These are phyloP conservation scores for Ametastegia equiseti DNA, from an alignment of 2,888 invertebrate genomes.

Conservation along the genomic window DNA sequence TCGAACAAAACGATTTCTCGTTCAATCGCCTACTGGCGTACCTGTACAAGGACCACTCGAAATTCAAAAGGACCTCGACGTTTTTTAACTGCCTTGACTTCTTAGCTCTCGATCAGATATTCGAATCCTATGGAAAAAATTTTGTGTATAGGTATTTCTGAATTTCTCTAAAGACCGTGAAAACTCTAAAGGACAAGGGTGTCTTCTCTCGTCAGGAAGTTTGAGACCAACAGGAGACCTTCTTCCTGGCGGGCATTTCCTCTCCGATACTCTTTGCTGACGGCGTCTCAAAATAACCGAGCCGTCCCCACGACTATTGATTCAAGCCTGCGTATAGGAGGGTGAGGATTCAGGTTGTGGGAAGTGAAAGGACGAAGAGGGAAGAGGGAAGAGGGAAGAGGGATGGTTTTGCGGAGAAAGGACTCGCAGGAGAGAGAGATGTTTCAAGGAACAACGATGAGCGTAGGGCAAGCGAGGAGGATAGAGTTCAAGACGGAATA, in stretches of 20 bases:
- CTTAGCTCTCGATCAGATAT: not conserved
- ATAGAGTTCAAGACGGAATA: constrained; percentile 9
- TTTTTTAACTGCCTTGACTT: not conserved
- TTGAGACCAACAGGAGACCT: constrained; percentile 16
- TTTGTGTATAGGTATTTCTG: too few species aligned
- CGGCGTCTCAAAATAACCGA: constrained; percentile 45
- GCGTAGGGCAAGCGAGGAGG: constrained; percentile 6
- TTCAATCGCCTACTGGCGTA: constrained; percentile 2
- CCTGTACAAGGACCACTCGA: not conserved
- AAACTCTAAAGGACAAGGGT: constrained; percentile 4
- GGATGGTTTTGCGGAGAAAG: constrained; percentile 6
- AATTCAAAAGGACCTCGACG: not conserved
- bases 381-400: not conserved
- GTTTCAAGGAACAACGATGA: constrained; percentile 7
- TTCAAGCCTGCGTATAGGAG: constrained; percentile 40
- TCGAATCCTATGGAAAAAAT: not conserved
- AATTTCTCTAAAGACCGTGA: not conserved
- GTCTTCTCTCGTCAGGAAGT: constrained; percentile 9
- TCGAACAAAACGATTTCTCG: constrained; percentile 2
- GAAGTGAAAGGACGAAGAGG: not conserved
- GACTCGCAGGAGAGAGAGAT: constrained; percentile 23
- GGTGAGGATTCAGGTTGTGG: constrained; percentile 34
- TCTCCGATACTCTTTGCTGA: constrained; percentile 46
- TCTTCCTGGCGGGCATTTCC: constrained; percentile 31
- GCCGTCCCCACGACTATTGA: constrained; percentile 46